Evolutionary conservation across 2,797 vertebrate species (phyloP), one percentile per base, ranked within the genome.

Genomic region (Micropoecilia bifurca): DNA sequence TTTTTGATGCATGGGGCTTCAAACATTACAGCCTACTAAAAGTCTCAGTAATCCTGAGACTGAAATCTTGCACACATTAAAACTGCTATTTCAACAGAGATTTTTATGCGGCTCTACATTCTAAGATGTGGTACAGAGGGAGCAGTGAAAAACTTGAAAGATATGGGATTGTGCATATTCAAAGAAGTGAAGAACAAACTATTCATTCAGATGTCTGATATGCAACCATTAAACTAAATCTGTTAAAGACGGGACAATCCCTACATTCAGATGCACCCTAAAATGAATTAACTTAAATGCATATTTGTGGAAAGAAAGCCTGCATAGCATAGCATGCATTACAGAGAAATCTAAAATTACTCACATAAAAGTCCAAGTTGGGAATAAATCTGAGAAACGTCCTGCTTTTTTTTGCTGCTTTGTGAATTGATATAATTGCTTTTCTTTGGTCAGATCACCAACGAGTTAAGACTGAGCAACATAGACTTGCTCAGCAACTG

Each of bases 41-140:
- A 39, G 33, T 22, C 61, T 7, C 18, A 20, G 7, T 22, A 39
- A 39, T 39, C 8, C 36, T 39, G 33, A 66, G 33, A 12, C 5
- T 66, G 18, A 66, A 66, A 66, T 66, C 39, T 66, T 66, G 61
- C 61, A 22, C 18, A 66, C 61, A 66, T 22, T 39, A 22, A 66
- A 22, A 39, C 3, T 36, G 61, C 8, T 16, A 22, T 66, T 66
- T 39, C 20, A 20, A 39, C 6, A 39, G 61, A 7, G 6, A 36
- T 7, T 63, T 16, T 39, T 5, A 39, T 20, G 8, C 33, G 10
- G 61, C 33, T 22, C 61, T 66, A 39, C 3, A 66, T 66, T 66
- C 16, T 66, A 66, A 66, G 33, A 39, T 12, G 20, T 8, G 16
- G 30, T 20, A 33, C 33, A 33, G 59, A 18, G 33, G 18, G 59